phyloP scores from a whole-genome alignment of 2,113 vertebrate genomes.

The Petroica traversi region DNA sequence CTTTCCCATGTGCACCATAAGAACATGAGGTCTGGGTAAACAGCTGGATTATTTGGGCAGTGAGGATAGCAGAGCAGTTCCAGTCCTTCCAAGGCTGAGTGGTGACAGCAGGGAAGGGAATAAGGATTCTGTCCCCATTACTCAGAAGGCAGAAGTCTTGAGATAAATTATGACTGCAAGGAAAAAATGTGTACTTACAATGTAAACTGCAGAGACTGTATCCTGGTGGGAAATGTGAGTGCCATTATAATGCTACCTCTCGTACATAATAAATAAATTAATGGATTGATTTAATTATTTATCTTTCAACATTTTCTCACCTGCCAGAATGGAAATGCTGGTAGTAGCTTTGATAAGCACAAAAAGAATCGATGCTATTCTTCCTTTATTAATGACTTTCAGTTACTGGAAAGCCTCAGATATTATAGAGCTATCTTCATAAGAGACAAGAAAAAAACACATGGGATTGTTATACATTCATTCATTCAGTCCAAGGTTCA shows the following conservation, averaged over 20 bases:
- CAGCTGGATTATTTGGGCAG: background rate
- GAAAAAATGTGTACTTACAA: background rate
- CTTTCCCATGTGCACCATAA: background rate
- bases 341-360: background rate
- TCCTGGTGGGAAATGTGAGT: background rate
- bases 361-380: background rate
- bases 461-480: background rate
- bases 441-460: background rate
- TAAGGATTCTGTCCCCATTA: background rate
- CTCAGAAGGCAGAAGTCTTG: background rate
- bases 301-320: background rate
- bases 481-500: background rate
- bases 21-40: background rate
- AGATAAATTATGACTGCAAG: conserved; percentile 11
- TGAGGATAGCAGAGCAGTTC: background rate
- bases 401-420: background rate
- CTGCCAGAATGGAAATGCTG: background rate
- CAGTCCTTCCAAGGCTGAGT: background rate
- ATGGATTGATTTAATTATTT: conserved; percentile 25
- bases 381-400: conserved; percentile 10
- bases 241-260: background rate
- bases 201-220: background rate
- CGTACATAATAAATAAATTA: background rate
- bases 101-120: background rate
- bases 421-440: background rate